These are phyloP conservation scores for Micromys minutus DNA, from an alignment of 2,113 vertebrate species.

Conservation along the genomic window DNA sequence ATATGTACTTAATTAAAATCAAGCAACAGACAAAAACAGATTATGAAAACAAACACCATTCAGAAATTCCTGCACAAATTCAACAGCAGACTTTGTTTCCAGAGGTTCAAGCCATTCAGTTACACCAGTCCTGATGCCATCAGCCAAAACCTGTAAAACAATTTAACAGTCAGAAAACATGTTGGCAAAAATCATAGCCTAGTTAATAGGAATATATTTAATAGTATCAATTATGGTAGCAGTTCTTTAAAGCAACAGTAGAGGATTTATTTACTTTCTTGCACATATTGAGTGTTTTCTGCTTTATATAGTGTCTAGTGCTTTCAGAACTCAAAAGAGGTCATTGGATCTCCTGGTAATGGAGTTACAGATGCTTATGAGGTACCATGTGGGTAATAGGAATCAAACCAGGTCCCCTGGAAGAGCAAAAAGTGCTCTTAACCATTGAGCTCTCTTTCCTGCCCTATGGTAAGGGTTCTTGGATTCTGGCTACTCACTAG, in stretches of 20 bases:
- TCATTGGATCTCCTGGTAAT: background rate
- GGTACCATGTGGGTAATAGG: background rate
- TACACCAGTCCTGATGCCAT: conserved; percentile 90
- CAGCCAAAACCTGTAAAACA: conserved; percentile 88
- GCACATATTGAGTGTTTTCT: background rate
- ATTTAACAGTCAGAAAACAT: conserved; percentile 60
- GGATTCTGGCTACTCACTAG: background rate
- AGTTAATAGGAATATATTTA: background rate
- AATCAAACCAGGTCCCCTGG: background rate
- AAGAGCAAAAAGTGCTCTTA: background rate
- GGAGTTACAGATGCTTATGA: background rate
- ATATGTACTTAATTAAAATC: conserved; percentile 28
- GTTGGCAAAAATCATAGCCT: background rate
- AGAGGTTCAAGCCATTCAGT: conserved; percentile 92
- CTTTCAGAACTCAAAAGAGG: background rate
- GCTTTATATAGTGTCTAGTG: background rate
- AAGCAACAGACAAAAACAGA: background rate
- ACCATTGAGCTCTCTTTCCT: background rate
- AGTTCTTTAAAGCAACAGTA: background rate
- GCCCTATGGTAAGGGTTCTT: background rate
- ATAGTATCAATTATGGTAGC: background rate
- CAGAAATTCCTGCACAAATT: conserved; percentile 90
- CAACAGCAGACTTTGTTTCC: conserved; percentile 87
- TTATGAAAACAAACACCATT: conserved; percentile 86
- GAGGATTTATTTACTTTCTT: background rate